Evolutionary conservation across 2,888 invertebrate genomes (phyloP).

Genomic region (Sepioteuthis lessoniana): DNA sequence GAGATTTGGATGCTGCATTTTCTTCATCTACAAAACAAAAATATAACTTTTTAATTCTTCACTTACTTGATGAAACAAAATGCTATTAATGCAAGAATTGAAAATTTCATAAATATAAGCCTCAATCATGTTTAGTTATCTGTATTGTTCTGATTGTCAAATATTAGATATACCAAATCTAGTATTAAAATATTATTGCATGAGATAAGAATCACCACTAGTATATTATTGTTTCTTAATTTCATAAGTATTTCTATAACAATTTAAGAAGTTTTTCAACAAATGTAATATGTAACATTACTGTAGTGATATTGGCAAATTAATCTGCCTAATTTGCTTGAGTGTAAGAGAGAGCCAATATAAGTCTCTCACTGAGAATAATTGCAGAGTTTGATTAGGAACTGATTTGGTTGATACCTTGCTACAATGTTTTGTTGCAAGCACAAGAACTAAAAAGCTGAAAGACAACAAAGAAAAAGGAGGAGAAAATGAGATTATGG

Average conservation of each 20-base stretch:
- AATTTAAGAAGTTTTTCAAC: background rate
- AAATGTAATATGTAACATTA: background rate
- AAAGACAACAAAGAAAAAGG: too few relatives aligned
- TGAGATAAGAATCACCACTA: too few relatives aligned
- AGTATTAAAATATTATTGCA: background rate
- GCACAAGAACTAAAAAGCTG: too few relatives aligned
- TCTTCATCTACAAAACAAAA: conserved; percentile 58
- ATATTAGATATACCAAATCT: background rate
- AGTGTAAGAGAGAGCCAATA: too few relatives aligned
- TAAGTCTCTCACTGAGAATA: too few relatives aligned
- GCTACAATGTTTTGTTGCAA: too few relatives aligned
- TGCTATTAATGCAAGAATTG: background rate
- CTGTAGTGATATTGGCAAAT: too few relatives aligned
- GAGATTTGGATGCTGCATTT: conserved; percentile 57
- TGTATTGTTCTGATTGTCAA: background rate
- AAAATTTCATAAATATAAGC: background rate
- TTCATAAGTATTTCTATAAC: background rate
- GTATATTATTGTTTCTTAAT: background rate
- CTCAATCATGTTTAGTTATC: background rate
- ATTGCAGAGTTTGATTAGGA: too few relatives aligned
- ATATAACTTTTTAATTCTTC: background rate
- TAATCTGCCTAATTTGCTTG: too few relatives aligned
- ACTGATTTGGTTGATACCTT: too few relatives aligned
- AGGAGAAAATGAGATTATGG: too few relatives aligned
- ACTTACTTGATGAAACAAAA: background rate